These are phyloP conservation scores for Hypomesus transpacificus DNA, from an alignment of 2,113 vertebrate species.

Conservation along the genomic window DNA sequence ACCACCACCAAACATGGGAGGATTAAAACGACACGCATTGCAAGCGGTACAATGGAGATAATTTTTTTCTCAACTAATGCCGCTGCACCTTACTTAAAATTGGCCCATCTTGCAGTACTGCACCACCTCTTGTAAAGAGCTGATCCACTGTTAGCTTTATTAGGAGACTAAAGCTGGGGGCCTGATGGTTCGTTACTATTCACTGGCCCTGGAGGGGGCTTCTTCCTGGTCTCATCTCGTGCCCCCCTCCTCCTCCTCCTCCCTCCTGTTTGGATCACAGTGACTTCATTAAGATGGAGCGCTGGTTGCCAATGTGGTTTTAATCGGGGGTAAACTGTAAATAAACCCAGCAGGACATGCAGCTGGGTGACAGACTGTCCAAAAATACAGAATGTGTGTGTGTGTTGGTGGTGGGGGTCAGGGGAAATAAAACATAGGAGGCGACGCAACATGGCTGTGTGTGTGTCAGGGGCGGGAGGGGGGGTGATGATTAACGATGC, in stretches of 20 bases:
- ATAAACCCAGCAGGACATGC: slow-evolving; percentile 65
- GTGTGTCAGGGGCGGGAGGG: neutral
- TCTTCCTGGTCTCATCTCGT: neutral
- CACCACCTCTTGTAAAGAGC: neutral
- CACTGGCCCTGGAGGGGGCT: slow-evolving; percentile 18
- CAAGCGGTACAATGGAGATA: too few relatives aligned
- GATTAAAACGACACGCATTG: too few relatives aligned
- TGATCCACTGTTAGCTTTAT: too few relatives aligned
- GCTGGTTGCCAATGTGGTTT: slow-evolving; percentile 57
- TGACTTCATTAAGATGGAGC: slow-evolving; percentile 59
- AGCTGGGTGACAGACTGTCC: slow-evolving; percentile 66
- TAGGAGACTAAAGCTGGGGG: slow-evolving; percentile 28
- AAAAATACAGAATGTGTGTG: slow-evolving; percentile 41
- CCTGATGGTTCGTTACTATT: slow-evolving; percentile 30
- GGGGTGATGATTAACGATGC: slow-evolving; percentile 63
- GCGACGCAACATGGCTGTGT: slow-evolving; percentile 32
- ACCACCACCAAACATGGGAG: too few relatives aligned
- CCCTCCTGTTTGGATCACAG: slow-evolving; percentile 28
- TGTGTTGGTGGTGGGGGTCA: slow-evolving; percentile 32
- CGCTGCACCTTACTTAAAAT: too few relatives aligned
- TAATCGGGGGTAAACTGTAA: slow-evolving; percentile 60
- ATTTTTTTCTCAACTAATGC: too few relatives aligned
- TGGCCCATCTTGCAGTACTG: slow-evolving; percentile 21
- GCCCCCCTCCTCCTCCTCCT: neutral
- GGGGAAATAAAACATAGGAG: slow-evolving; percentile 64